phyloP scores from a whole-genome alignment of 1,140 invertebrate species.

The Listronotus bonariensis region DNA sequence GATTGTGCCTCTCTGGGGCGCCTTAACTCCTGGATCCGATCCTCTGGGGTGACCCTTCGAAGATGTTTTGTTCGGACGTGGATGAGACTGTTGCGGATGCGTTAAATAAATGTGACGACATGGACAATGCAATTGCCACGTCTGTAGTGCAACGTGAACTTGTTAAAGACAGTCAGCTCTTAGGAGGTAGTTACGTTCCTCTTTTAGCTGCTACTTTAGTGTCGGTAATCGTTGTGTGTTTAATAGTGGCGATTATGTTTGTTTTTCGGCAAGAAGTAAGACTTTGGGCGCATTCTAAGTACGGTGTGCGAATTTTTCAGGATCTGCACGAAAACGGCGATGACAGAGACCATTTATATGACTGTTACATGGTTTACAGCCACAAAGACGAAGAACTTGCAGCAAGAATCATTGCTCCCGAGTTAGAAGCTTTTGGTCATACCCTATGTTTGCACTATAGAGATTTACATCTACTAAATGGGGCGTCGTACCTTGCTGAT shows the following conservation, averaged over 20 bases:
- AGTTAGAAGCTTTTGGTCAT: conserved; percentile 76
- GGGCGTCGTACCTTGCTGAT: conserved; percentile 67
- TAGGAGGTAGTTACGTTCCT: conserved; percentile 70
- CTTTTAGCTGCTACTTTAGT: conserved; percentile 72
- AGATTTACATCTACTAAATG: conserved; percentile 70
- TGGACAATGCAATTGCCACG: conserved; percentile 66
- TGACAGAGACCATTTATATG: conserved; percentile 77
- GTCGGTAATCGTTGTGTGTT: conserved; percentile 70
- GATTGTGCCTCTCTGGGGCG: conserved; percentile 69
- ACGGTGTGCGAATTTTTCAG: conserved; percentile 73
- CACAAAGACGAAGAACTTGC: conserved; percentile 83
- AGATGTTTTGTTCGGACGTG: conserved; percentile 63
- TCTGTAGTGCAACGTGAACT: conserved; percentile 65
- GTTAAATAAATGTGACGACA: conserved; percentile 65
- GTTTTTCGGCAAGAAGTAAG: conserved; percentile 76
- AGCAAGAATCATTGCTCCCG: conserved; percentile 73
- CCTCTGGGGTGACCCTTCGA: conserved; percentile 65
- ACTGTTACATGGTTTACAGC: conserved; percentile 87
- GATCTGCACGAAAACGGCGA: conserved; percentile 59
- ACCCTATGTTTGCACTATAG: conserved; percentile 76
- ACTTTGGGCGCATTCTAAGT: conserved; percentile 74
- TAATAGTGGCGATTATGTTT: conserved; percentile 71
- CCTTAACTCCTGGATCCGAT: conserved; percentile 68
- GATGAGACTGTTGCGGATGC: conserved; percentile 64
- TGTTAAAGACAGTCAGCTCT: conserved; percentile 60